Evolutionary conservation across 2,113 vertebrate species (phyloP).

Genomic region (Malurus melanocephalus): DNA sequence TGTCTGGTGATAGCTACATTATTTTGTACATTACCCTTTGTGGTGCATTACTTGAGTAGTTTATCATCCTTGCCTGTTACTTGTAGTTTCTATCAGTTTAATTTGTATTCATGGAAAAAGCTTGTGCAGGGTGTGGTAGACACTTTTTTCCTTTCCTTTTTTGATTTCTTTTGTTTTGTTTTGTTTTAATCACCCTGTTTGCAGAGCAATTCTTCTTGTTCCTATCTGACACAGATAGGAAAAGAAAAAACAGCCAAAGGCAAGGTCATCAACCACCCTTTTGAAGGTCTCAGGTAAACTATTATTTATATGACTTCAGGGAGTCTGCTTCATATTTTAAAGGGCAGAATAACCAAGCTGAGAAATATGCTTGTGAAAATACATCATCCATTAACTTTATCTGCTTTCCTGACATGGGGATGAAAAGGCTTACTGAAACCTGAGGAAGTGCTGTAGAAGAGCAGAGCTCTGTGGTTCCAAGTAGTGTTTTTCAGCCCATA

Average conservation of each 20-base stretch:
- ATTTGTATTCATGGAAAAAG: neutral
- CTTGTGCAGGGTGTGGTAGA: neutral
- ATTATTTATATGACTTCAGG: conserved; percentile 46
- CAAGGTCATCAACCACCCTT: conserved; percentile 46
- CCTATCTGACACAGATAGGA: conserved; percentile 19
- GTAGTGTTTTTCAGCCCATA: neutral
- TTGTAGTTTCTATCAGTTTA: neutral
- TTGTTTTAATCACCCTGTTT: conserved; percentile 26
- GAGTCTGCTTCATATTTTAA: conserved; percentile 42
- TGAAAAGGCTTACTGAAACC: neutral
- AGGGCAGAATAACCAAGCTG: conserved; percentile 6
- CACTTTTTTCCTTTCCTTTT: neutral
- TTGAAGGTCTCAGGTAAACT: conserved; percentile 55
- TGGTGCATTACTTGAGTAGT: neutral
- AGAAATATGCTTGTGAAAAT: conserved; percentile 55
- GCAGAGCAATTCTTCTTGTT: conserved; percentile 22
- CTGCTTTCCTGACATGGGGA: neutral
- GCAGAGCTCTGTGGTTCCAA: neutral
- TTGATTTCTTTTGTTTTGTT: neutral
- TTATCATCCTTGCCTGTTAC: neutral
- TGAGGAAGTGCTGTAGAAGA: neutral
- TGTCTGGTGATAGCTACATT: neutral
- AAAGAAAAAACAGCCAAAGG: conserved; percentile 49
- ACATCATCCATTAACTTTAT: conserved; percentile 49
- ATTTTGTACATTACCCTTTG: neutral